Evolutionary conservation across 1,140 invertebrate genomes (phyloP).

Genomic region (Callitettix versicolor): DNA sequence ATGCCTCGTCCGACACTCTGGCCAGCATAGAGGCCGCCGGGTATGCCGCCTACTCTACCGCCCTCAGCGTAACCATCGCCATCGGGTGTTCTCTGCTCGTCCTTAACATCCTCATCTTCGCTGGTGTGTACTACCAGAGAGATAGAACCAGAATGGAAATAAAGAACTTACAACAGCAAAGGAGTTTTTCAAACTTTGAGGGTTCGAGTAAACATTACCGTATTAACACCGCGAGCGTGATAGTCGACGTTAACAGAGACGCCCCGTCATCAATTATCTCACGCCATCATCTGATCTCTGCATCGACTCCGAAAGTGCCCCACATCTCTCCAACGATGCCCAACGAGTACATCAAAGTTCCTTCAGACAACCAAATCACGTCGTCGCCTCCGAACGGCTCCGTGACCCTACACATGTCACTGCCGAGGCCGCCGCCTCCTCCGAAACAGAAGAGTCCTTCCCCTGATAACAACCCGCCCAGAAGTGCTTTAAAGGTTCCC

Average conservation of each 20-base stretch:
- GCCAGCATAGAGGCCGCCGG: constrained; percentile 68
- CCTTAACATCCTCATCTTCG: constrained; percentile 85
- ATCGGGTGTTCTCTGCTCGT: constrained; percentile 66
- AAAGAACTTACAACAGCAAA: constrained; percentile 27
- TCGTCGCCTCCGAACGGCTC: constrained; percentile 42
- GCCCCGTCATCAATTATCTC: constrained; percentile 41
- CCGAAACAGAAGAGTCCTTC: constrained; percentile 42
- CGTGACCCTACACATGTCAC: constrained; percentile 38
- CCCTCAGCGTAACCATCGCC: constrained; percentile 75
- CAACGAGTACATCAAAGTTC: neutral
- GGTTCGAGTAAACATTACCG: constrained; percentile 15
- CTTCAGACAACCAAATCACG: neutral
- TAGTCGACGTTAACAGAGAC: constrained; percentile 70
- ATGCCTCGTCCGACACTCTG: constrained; percentile 48
- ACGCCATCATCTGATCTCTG: constrained; percentile 36
- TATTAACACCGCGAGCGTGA: constrained; percentile 40
- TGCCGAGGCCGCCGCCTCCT: constrained; percentile 44
- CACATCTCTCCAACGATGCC: constrained; percentile 12
- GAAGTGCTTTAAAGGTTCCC: constrained; percentile 43
- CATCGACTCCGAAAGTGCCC: constrained; percentile 27
- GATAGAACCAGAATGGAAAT: constrained; percentile 55
- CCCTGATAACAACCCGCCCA: constrained; percentile 35
- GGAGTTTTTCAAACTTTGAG: constrained; percentile 13
- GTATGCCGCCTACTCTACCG: constrained; percentile 65
- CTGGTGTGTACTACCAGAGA: constrained; percentile 85